Percentiles rank a stretch among this genome's conserved stretches.
Evolutionary conservation across 2,797 vertebrate genomes (phyloP).

Genomic region (Hippocampus kuda): DNA sequence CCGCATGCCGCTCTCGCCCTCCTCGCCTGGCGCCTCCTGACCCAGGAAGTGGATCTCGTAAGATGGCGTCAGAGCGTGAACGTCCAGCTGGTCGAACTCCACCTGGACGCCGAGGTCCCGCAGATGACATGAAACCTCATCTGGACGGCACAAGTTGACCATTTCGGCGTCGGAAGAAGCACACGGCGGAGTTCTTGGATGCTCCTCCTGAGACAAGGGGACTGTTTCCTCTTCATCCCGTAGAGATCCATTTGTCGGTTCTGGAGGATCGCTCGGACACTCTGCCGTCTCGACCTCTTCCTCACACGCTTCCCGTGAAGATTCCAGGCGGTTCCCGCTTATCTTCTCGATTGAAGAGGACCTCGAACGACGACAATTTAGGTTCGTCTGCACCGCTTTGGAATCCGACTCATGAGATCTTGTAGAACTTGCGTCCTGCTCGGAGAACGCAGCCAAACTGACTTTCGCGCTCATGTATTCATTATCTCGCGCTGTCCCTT

Average conservation of each 20-base stretch:
- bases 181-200: not conserved
- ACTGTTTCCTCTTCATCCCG: not conserved
- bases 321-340: not conserved
- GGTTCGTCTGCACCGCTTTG: not conserved
- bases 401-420: not conserved
- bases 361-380: not conserved
- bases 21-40: conserved; percentile 12
- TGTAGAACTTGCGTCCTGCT: not conserved
- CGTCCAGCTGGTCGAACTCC: conserved; percentile 61
- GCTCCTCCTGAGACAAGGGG: not conserved
- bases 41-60: conserved; percentile 57
- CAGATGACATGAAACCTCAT: not conserved
- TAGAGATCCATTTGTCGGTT: not conserved
- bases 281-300: not conserved
- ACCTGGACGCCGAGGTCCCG: conserved; percentile 11
- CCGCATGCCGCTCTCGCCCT: conserved; percentile 54
- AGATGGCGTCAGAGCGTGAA: conserved; percentile 60
- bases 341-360: not conserved
- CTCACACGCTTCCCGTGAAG: not conserved
- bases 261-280: not conserved
- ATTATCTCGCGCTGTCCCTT: not conserved
- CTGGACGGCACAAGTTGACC: not conserved
- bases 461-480: not conserved
- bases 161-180: not conserved
- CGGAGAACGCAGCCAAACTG: not conserved